Evolutionary conservation across 2,797 vertebrate genomes (phyloP).

Genomic region (Cuniculus paca): DNA sequence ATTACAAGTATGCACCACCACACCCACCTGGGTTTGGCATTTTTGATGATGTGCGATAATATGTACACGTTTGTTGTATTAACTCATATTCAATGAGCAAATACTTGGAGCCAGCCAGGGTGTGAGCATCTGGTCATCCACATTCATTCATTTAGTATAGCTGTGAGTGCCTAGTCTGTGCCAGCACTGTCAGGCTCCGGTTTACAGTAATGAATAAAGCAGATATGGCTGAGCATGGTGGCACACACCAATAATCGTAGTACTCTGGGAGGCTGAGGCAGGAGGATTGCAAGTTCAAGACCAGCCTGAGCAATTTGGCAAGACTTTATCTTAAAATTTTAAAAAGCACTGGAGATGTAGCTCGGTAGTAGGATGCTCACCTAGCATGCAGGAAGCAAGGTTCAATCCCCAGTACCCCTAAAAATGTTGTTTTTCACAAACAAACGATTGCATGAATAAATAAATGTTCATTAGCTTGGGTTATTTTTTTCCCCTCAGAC

Average conservation of each 20-base stretch:
- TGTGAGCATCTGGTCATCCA: neutral
- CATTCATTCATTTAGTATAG: neutral
- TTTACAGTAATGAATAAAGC: neutral
- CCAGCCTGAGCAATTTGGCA: neutral
- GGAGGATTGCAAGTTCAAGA: neutral
- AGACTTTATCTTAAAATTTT: neutral
- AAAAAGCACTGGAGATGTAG: neutral
- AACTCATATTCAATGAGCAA: neutral
- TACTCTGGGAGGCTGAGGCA: neutral
- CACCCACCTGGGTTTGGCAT: too few species aligned
- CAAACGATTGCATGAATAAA: neutral
- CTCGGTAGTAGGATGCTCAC: neutral
- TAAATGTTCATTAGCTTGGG: neutral
- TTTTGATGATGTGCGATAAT: neutral
- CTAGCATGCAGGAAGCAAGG: neutral
- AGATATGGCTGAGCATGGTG: neutral
- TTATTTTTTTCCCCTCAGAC: neutral
- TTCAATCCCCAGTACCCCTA: neutral
- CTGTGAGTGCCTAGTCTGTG: neutral
- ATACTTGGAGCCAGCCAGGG: neutral
- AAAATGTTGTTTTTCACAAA: conserved; percentile 13
- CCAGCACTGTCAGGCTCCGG: neutral
- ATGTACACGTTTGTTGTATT: neutral
- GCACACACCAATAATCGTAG: neutral
- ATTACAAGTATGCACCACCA: neutral